Base-by-base conservation (phyloP, 2,888 invertebrate genomes). In the Pimpla rufipes region DNA sequence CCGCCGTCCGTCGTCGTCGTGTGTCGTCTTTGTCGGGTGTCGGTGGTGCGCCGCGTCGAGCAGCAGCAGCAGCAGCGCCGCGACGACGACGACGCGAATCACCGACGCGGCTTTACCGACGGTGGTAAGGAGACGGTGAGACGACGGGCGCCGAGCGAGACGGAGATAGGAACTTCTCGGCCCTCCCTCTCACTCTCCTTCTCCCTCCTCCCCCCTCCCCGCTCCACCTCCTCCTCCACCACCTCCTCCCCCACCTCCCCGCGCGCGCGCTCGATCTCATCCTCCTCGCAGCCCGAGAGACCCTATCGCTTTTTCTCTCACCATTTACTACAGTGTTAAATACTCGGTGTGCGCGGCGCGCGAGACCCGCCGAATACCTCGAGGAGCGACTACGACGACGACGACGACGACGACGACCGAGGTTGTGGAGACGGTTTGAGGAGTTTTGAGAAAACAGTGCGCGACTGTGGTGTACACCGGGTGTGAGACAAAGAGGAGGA, bases 211-310 rank as follows among this genome's bases (percentile, higher is more conserved):
- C 55, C 79, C 50, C 50, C 71, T 78, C 70, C 78, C 76, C 50
- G 75, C 85, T 84, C 78, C n/a, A n/a, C n/a, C n/a, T 79, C 79
- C 81, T 74, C 82, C 83, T 78, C 84, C 85, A 83, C 85, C 85
- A 74, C 85, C 85, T 79, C 74, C 83, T 78, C 84, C 85, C 84
- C 85, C 85, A 74, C 85, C 85, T 79, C 79, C 81, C 77, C 82
- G 70, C 64, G 66, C 50, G 59, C 70, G 47, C 67, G 47, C 85
- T 71, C 76, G 68, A 77, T 81, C 86, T 79, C 87, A 88, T 85
- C 85, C 87, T 85, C 68, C 67, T 78, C 68, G 59, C 79, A 74
- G 80, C 47, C 35, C 29, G 3, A 29, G 77, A 68, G 77, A 73
- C 50, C 40, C 71, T 68, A 45, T 77, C 68, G 70, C 70, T 52